Evolutionary conservation across 2,888 invertebrate genomes (phyloP).

Genomic region (Cyaniris semiargus): DNA sequence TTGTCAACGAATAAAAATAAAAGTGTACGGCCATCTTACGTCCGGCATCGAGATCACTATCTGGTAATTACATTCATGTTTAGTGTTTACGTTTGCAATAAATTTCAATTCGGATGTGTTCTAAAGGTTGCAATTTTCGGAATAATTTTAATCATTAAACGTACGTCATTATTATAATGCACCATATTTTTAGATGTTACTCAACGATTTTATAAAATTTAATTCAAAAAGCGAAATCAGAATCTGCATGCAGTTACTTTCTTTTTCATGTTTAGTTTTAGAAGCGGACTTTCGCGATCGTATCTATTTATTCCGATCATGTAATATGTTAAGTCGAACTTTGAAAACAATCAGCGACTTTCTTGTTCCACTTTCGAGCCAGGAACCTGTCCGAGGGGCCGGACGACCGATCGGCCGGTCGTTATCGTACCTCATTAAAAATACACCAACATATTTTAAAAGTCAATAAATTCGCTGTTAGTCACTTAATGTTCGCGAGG

Average conservation of each 20-base stretch:
- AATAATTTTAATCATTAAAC: conserved; percentile 1
- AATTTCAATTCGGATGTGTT: conserved; percentile 24
- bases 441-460: conserved; percentile 41
- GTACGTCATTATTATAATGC: background rate
- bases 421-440: conserved; percentile 40
- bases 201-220: background rate
- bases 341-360: conserved; percentile 35
- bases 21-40: conserved; percentile 41
- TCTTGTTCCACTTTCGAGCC: conserved; percentile 37
- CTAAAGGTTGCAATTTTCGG: background rate
- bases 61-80: conserved; percentile 47
- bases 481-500: conserved; percentile 13
- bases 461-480: conserved; percentile 41
- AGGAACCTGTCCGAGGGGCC: conserved; percentile 39
- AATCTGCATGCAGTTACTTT: background rate
- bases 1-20: conserved; percentile 32
- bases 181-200: background rate
- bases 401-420: conserved; percentile 36
- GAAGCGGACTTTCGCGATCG: conserved; percentile 30
- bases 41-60: conserved; percentile 47
- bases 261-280: conserved; percentile 32
- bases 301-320: conserved; percentile 33
- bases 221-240: background rate
- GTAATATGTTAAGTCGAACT: conserved; percentile 32
- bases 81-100: conserved; percentile 38